A percentile compares a stretch with the other conserved stretches of the same genome.
Evolutionary conservation across 2,113 vertebrate species (phyloP).

Genomic region (Callipepla californica): DNA sequence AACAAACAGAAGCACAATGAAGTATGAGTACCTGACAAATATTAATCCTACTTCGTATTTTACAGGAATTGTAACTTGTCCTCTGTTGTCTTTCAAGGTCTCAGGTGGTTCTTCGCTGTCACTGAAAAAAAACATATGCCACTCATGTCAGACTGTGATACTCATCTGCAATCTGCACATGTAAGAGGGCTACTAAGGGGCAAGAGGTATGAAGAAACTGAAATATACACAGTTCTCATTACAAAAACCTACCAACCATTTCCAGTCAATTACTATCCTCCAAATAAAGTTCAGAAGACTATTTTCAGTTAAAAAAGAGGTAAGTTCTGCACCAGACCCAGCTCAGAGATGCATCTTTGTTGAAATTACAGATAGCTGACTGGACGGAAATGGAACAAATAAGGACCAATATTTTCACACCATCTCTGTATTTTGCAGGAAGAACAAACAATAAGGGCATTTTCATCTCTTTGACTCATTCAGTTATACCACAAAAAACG

Average conservation of each 20-base stretch:
- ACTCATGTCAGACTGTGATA: background rate
- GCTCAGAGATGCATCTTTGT: background rate
- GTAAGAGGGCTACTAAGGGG: background rate
- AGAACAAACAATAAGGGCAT: background rate
- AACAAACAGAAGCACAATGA: background rate
- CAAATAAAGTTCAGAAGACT: background rate
- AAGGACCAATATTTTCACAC: background rate
- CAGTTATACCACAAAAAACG: background rate
- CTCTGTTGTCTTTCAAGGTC: constrained; percentile 83
- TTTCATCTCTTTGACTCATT: background rate
- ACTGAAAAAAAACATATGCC: constrained; percentile 72
- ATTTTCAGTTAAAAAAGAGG: background rate
- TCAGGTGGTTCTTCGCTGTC: constrained; percentile 91
- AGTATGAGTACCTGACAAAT: constrained; percentile 85
- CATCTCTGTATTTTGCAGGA: background rate
- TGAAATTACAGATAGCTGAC: background rate
- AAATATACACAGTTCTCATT: background rate
- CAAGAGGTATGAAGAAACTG: background rate
- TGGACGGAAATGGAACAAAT: background rate
- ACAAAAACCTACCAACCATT: background rate
- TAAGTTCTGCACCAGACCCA: background rate
- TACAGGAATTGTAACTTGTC: constrained; percentile 85
- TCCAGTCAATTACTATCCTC: background rate
- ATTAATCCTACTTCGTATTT: constrained; percentile 88
- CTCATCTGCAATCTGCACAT: background rate